Percentiles rank a stretch among this genome's conserved stretches.
These are phyloP conservation scores for Marasmarcha lunaedactyla DNA, from an alignment of 2,888 invertebrate species.

Conservation along the genomic window DNA sequence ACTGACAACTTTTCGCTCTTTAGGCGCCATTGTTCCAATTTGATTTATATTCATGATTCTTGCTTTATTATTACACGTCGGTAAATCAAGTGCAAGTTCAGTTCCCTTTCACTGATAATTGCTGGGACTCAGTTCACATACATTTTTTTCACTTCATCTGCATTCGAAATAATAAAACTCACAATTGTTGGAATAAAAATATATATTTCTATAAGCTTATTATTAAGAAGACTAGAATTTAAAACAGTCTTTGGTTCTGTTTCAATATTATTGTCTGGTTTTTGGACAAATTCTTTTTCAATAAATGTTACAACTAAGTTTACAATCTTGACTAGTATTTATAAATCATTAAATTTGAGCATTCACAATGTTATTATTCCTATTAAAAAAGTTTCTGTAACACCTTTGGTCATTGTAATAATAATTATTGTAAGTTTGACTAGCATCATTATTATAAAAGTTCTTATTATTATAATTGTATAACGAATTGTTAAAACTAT, in stretches of 20 bases:
- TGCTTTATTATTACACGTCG: slow-evolving; percentile 53
- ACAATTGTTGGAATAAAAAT: background rate
- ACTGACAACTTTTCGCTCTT: slow-evolving; percentile 69
- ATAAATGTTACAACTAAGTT: slow-evolving; percentile 10
- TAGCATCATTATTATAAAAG: slow-evolving; percentile 30
- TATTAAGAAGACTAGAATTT: slow-evolving; percentile 36
- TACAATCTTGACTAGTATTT: slow-evolving; percentile 2
- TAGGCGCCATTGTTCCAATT: slow-evolving; percentile 61
- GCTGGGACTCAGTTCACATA: slow-evolving; percentile 3
- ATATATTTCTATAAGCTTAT: background rate
- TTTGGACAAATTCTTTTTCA: slow-evolving; percentile 14
- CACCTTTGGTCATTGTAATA: slow-evolving; percentile 51
- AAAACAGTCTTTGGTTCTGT: background rate
- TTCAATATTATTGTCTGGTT: slow-evolving; percentile 8
- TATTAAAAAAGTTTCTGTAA: slow-evolving; percentile 49
- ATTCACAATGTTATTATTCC: slow-evolving; percentile 40
- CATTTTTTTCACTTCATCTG: background rate
- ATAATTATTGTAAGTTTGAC: slow-evolving; percentile 37
- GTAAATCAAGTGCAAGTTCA: slow-evolving; percentile 51
- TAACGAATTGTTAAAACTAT: slow-evolving; percentile 28
- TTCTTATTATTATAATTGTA: slow-evolving; percentile 38
- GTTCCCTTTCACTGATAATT: slow-evolving; percentile 28
- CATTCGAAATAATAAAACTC: background rate
- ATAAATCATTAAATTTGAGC: slow-evolving; percentile 37
- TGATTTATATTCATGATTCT: slow-evolving; percentile 68